Base-by-base conservation (phyloP, 2,888 invertebrate genomes). In the Heliothis peltigera region DNA sequence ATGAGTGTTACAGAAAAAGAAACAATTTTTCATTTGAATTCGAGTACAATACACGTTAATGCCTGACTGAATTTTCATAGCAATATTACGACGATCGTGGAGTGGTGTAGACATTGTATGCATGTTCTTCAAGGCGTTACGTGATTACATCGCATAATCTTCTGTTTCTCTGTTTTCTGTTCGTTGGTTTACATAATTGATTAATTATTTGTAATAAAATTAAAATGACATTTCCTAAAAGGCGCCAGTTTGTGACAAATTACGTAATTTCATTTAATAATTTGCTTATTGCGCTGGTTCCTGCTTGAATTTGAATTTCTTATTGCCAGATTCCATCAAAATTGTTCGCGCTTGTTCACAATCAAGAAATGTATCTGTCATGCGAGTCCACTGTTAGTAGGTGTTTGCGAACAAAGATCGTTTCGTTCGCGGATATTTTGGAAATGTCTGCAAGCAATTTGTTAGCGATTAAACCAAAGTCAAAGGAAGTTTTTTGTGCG, bases 1-100 rank as follows among this genome's bases (percentile, higher is more conserved):
- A 8, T 7, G 22, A 43, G 5, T 42, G 17, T 19, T 19, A 12
- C 17, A 51, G 44, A 28, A 46, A 28, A 22, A 32, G 47, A 52
- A 61, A 46, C 46, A 28, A 18, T 8, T 28, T 55, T 43, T 53
- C 28, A 68, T 48, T 69, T 47, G 49, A 56, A 59, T 59, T 51
- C 17, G 18, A 51, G 47, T 18, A 51, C 44, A 47, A 46, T 63
- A 70, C 46, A 22, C 39, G 53, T 48, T 43, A 75, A 55, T 76
- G 72, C 72, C 72, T 73, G 71, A 58, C 48, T 54, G 54, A 75
- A 55, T 60, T 54, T 12, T 18, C 39, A 55, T 60, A 65, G 72
- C 76, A 73, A 75, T 65, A 70, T 75, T 60, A 70, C 71, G 59
- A 19, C 28, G 35, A 64, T 70, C 51, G 49, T 58, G 54, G 61